These are phyloP conservation scores for Natator depressus DNA, from an alignment of 2,113 vertebrate genomes.

Conservation along the genomic window DNA sequence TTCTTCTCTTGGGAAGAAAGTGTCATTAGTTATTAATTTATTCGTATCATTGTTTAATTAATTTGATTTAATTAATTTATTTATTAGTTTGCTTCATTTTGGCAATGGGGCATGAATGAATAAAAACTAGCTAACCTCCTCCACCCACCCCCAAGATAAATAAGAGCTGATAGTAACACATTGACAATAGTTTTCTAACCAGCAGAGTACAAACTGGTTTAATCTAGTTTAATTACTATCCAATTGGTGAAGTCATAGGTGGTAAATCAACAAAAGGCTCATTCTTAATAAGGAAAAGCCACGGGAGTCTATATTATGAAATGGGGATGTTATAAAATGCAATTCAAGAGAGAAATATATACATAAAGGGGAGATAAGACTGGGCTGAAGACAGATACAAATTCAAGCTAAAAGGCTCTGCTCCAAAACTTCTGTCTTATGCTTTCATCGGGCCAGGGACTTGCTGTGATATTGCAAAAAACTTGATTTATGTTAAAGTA, in stretches of 20 bases:
- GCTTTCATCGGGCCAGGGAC: neutral
- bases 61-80: too few relatives aligned
- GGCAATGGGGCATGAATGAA: neutral
- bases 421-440: neutral
- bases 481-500: neutral
- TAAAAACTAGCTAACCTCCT: neutral
- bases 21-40: too few relatives aligned
- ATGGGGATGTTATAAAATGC: conserved; percentile 42
- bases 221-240: neutral
- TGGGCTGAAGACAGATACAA: neutral
- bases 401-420: neutral
- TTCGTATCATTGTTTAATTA: too few relatives aligned
- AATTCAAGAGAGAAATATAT: conserved; percentile 33
- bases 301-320: neutral
- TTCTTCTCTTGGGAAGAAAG: neutral
- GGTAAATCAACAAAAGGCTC: neutral
- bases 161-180: neutral
- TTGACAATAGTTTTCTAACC: rapidly evolving
- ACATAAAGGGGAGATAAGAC: neutral
- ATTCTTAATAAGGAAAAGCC: conserved; percentile 41
- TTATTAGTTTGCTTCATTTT: neutral
- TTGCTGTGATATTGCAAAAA: neutral
- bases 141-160: rapidly evolving
- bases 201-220: neutral
- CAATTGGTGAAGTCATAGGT: rapidly evolving